Evolutionary conservation across 2,113 vertebrate species (phyloP).

Genomic region (Xenus cinereus): DNA sequence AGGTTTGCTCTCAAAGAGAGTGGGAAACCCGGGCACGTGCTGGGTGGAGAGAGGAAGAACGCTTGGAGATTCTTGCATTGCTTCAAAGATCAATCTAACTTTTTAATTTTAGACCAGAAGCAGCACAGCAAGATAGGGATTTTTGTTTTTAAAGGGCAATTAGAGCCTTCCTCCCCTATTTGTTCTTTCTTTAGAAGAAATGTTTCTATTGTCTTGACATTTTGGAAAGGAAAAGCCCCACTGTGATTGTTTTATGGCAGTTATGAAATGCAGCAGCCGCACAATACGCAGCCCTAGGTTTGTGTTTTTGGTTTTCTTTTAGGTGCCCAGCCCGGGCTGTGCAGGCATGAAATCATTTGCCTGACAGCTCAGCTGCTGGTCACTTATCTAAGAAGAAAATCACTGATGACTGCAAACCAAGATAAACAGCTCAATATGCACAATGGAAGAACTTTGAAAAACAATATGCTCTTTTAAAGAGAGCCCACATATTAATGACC

Average conservation of each 20-base stretch:
- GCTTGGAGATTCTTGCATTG: neutral
- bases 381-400: constrained; percentile 44
- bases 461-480: constrained; percentile 4
- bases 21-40: neutral
- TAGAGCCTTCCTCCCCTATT: constrained; percentile 52
- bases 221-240: constrained; percentile 58
- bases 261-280: constrained; percentile 24
- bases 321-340: neutral
- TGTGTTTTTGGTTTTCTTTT: neutral
- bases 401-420: constrained; percentile 33
- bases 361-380: neutral
- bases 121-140: constrained; percentile 47
- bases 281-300: constrained; percentile 13
- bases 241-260: constrained; percentile 44
- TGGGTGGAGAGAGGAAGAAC: constrained; percentile 21
- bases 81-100: constrained; percentile 44
- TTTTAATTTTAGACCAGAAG: constrained; percentile 54
- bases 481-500: neutral
- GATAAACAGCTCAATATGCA: neutral
- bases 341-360: constrained; percentile 20
- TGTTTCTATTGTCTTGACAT: constrained; percentile 47
- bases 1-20: neutral
- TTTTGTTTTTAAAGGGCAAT: constrained; percentile 59
- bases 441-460: constrained; percentile 7
- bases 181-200: constrained; percentile 60